Percentiles rank a stretch among this genome's conserved stretches.
Evolutionary conservation across 2,113 vertebrate species (phyloP).

Genomic region (Loxodonta africana): DNA sequence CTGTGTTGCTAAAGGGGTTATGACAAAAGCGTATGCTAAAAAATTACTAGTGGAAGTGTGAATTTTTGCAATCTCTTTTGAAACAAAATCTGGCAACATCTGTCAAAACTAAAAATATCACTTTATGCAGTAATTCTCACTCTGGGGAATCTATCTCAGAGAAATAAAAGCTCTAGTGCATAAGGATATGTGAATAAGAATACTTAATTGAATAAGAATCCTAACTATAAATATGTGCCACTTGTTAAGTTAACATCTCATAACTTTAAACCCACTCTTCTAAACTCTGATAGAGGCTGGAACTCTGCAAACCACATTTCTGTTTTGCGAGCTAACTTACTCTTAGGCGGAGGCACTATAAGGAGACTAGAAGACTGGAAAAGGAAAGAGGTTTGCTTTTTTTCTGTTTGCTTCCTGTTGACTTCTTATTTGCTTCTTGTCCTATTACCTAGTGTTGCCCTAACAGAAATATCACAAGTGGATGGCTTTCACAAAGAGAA

Average conservation of each 20-base stretch:
- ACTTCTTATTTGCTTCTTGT: not conserved
- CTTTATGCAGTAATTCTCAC: not conserved
- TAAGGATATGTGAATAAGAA: not conserved
- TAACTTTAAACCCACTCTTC: not conserved
- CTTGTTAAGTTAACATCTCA: not conserved
- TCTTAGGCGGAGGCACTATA: too few relatives aligned
- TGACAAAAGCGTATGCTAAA: not conserved
- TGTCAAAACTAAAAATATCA: conserved; percentile 1
- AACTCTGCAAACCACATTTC: not conserved
- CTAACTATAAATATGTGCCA: not conserved
- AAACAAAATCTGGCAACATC: not conserved
- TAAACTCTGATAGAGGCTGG: not conserved
- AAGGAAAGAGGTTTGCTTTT: not conserved
- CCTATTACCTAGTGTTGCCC: too few relatives aligned
- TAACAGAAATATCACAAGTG: too few relatives aligned
- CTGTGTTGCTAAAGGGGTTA: not conserved
- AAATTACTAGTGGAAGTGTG: not conserved
- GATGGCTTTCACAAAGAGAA: too few relatives aligned
- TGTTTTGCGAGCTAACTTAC: not conserved
- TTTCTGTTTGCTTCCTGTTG: too few relatives aligned
- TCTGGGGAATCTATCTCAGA: not conserved
- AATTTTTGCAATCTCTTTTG: not conserved
- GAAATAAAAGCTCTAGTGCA: not conserved
- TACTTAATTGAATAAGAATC: not conserved
- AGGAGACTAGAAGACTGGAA: not conserved